These are phyloP conservation scores for Podilymbus podiceps DNA, from an alignment of 2,113 vertebrate genomes.

Conservation along the genomic window DNA sequence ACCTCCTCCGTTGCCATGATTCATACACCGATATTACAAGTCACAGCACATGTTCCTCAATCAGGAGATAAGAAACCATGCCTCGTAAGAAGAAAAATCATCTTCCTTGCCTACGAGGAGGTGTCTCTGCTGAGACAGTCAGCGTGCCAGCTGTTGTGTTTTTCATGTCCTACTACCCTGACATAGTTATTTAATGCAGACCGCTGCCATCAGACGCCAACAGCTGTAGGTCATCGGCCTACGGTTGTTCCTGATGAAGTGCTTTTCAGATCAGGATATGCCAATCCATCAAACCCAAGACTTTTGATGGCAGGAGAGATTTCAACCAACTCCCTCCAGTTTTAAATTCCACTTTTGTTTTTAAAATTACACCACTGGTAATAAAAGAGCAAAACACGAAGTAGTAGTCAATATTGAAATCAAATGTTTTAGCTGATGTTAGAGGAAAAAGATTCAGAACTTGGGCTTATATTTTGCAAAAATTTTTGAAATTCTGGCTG, in stretches of 20 bases:
- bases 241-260: background rate
- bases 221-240: conserved; percentile 22
- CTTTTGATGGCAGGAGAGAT: background rate
- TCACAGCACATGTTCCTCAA: background rate
- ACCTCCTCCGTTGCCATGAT: background rate
- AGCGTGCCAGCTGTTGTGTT: background rate
- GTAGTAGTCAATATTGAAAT: conserved; percentile 23
- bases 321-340: background rate
- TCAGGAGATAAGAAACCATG: background rate
- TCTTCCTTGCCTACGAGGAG: background rate
- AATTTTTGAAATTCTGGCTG: conserved; percentile 48
- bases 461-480: conserved; percentile 40
- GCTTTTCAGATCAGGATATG: conserved; percentile 35
- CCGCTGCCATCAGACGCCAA: background rate
- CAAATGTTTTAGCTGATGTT: conserved; percentile 40
- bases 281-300: background rate
- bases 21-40: background rate
- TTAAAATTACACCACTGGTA: conserved; percentile 43
- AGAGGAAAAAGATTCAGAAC: conserved; percentile 35
- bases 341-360: conserved; percentile 50
- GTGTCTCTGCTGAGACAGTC: background rate
- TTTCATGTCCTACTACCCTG: background rate
- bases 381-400: conserved; percentile 34
- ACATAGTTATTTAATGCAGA: background rate
- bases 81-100: background rate